phyloP scores from a whole-genome alignment of 1,140 invertebrate genomes.

The Leptinotarsa texana region DNA sequence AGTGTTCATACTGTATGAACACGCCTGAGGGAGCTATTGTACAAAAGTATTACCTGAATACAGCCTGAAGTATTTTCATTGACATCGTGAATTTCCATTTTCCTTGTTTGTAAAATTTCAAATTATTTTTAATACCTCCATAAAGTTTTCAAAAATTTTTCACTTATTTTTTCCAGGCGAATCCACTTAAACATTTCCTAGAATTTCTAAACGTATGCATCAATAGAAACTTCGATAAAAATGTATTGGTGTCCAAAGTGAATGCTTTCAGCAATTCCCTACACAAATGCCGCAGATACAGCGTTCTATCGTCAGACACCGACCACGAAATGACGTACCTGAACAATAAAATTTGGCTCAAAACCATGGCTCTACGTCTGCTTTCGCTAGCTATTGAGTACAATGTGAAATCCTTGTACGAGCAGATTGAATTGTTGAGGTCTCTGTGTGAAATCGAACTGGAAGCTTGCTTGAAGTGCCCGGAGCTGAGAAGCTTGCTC shows the following conservation, averaged over 20 bases:
- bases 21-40: no score
- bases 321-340: conserved; percentile 51
- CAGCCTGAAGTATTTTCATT: no score
- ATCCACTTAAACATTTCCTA: conserved; percentile 61
- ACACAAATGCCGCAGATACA: conserved; percentile 42
- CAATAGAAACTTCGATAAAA: conserved; percentile 44
- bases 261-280: conserved; percentile 40
- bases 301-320: conserved; percentile 41
- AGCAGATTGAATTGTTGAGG: conserved; percentile 55
- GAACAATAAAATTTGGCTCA: conserved; percentile 59
- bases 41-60: no score
- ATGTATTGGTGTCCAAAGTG: conserved; percentile 38
- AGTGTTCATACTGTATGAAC: no score
- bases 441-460: conserved; percentile 35
- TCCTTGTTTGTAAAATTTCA: no score
- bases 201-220: conserved; percentile 56
- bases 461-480: conserved; percentile 59
- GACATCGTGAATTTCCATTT: no score
- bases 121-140: no score
- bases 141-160: not conserved
- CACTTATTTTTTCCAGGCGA: conserved; percentile 58
- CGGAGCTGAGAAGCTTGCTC: conserved; percentile 59
- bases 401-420: conserved; percentile 60
- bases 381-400: conserved; percentile 60
- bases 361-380: conserved; percentile 60